A percentile compares a stretch with the other conserved stretches of the same genome.
Evolutionary conservation across 2,888 invertebrate genomes (phyloP).

Genomic region (Synergus laeviventris): DNA sequence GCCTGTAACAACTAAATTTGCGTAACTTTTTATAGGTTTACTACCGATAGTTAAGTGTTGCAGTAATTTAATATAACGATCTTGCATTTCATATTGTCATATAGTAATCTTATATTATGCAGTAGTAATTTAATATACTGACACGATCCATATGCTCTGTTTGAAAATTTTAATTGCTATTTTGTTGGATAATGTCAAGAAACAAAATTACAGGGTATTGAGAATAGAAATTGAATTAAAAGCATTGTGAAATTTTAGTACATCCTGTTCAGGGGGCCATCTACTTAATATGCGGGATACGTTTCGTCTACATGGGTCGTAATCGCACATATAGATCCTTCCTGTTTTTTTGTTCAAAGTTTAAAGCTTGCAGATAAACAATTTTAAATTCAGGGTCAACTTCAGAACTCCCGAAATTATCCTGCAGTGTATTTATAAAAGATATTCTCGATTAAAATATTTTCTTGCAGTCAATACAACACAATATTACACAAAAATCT

Average conservation of each 20-base stretch:
- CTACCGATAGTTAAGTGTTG: slow-evolving; percentile 17
- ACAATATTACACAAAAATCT: too few species aligned
- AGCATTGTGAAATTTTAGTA: not conserved
- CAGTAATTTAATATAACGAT: slow-evolving; percentile 12
- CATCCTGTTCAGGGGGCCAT: not conserved
- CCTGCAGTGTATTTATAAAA: not conserved
- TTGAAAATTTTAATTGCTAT: not conserved
- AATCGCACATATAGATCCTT: not conserved
- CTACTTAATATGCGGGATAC: not conserved
- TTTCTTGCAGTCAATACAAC: too few species aligned
- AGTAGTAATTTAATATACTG: not conserved
- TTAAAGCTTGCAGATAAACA: not conserved
- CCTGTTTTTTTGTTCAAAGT: not conserved
- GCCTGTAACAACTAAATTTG: slow-evolving; percentile 11
- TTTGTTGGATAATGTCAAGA: too few species aligned
- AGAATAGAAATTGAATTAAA: not conserved
- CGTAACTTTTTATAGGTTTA: slow-evolving; percentile 11
- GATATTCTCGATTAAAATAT: not conserved
- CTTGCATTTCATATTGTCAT: slow-evolving; percentile 13
- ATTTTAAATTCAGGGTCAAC: slow-evolving; percentile 28
- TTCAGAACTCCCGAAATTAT: not conserved
- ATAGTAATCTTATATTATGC: not conserved
- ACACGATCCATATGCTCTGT: not conserved
- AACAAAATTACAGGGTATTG: not conserved
- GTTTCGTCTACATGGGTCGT: not conserved